These are phyloP conservation scores for Stegana nigrithorax DNA, from an alignment of 2,888 invertebrate species.

Conservation along the genomic window DNA sequence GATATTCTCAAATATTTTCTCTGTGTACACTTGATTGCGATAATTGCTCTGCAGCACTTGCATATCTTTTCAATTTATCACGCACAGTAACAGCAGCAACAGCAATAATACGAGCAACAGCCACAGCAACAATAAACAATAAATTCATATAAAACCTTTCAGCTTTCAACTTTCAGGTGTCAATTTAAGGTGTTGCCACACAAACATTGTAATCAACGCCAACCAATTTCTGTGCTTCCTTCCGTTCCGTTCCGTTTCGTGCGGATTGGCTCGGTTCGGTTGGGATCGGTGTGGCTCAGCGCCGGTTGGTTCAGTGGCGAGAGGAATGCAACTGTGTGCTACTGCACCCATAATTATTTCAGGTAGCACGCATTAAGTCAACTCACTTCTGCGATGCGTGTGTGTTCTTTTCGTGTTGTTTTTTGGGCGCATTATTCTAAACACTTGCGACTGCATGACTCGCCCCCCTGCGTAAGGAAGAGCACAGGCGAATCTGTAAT, in stretches of 20 bases:
- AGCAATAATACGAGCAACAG: too few relatives aligned
- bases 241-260: conserved; percentile 31
- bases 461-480: too few relatives aligned
- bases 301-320: too few relatives aligned
- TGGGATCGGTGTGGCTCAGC: too few relatives aligned
- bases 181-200: conserved; percentile 60
- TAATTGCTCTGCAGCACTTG: too few relatives aligned
- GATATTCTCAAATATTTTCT: too few relatives aligned
- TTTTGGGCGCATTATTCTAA: conserved; percentile 20
- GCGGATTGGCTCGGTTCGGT: too few relatives aligned
- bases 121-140: neutral
- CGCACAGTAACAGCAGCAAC: too few relatives aligned
- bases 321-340: too few relatives aligned
- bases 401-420: conserved; percentile 38
- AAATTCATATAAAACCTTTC: conserved; percentile 34
- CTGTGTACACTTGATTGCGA: conserved; percentile 47
- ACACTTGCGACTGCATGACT: conserved; percentile 4
- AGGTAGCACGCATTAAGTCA: conserved; percentile 47
- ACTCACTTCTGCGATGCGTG: neutral
- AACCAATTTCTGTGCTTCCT: conserved; percentile 49
- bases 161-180: conserved; percentile 43
- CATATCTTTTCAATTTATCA: conserved; percentile 12
- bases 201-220: conserved; percentile 62
- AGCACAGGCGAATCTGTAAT: conserved; percentile 46
- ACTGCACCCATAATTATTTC: conserved; percentile 50